phyloP scores from a whole-genome alignment of 1,140 invertebrate species.

The Dendrolimus kikuchii region DNA sequence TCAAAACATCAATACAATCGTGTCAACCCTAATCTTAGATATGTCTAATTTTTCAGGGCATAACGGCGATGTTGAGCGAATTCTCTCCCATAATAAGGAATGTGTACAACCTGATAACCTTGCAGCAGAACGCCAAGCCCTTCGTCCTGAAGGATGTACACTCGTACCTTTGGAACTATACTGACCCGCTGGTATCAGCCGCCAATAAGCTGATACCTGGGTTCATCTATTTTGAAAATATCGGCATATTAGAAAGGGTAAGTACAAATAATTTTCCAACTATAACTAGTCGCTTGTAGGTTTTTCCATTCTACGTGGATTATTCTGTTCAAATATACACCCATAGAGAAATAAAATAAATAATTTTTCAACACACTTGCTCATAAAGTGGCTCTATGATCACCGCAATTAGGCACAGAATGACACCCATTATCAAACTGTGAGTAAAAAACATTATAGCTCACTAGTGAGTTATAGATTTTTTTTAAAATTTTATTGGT shows the following conservation, averaged over 20 bases:
- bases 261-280: not conserved
- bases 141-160: not conserved
- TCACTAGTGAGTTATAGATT: too few relatives aligned
- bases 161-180: constrained; percentile 6
- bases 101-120: constrained; percentile 1
- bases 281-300: too few relatives aligned
- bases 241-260: constrained; percentile 9
- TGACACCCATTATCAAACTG: too few relatives aligned
- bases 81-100: not conserved
- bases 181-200: not conserved
- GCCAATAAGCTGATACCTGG: constrained; percentile 2
- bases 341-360: too few relatives aligned
- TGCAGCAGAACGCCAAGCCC: not conserved
- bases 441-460: too few relatives aligned
- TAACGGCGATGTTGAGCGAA: not conserved
- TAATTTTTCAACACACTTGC: too few relatives aligned
- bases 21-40: not conserved
- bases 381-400: too few relatives aligned
- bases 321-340: too few relatives aligned
- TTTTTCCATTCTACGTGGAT: too few relatives aligned
- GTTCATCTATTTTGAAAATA: not conserved
- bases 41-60: not conserved
- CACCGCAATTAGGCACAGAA: too few relatives aligned
- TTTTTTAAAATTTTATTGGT: too few relatives aligned
- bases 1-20: too few relatives aligned